Evolutionary conservation across 2,113 vertebrate species (phyloP).

Genomic region (Toxostoma redivivum): DNA sequence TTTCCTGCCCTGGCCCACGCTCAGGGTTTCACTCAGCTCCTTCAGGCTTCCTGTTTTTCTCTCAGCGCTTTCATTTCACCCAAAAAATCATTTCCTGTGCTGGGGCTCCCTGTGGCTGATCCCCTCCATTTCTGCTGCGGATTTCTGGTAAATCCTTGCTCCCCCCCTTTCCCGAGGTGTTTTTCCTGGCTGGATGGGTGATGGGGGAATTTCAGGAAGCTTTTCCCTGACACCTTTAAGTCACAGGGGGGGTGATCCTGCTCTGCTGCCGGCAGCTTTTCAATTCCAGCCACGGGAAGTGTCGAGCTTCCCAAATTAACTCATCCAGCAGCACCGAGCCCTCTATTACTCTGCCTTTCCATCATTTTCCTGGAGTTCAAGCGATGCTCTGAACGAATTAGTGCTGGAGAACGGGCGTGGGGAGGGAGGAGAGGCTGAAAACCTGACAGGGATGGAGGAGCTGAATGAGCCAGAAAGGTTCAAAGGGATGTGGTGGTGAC

Average conservation of each 20-base stretch:
- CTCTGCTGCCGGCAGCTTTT: neutral
- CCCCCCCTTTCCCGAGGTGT: neutral
- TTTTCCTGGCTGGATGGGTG: neutral
- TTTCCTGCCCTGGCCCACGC: neutral
- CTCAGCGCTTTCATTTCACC: neutral
- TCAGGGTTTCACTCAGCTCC: neutral
- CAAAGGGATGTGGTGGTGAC: neutral
- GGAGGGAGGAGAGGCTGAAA: neutral
- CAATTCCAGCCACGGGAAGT: neutral
- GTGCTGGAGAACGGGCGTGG: neutral
- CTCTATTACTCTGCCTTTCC: neutral
- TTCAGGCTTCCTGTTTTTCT: slow-evolving; percentile 33
- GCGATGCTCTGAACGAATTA: neutral
- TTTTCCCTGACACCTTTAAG: neutral
- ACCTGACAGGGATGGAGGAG: neutral
- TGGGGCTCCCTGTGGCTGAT: rapidly evolving
- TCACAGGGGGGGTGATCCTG: too few relatives aligned
- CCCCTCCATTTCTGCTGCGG: neutral
- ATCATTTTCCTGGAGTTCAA: neutral
- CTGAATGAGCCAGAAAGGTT: rapidly evolving
- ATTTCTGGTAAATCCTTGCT: neutral
- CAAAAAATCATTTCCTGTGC: neutral
- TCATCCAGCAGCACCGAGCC: neutral
- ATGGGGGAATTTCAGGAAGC: neutral
- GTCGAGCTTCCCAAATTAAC: neutral